These are phyloP conservation scores for Poeciliopsis retropinna DNA, from an alignment of 2,113 vertebrate genomes.

Conservation along the genomic window DNA sequence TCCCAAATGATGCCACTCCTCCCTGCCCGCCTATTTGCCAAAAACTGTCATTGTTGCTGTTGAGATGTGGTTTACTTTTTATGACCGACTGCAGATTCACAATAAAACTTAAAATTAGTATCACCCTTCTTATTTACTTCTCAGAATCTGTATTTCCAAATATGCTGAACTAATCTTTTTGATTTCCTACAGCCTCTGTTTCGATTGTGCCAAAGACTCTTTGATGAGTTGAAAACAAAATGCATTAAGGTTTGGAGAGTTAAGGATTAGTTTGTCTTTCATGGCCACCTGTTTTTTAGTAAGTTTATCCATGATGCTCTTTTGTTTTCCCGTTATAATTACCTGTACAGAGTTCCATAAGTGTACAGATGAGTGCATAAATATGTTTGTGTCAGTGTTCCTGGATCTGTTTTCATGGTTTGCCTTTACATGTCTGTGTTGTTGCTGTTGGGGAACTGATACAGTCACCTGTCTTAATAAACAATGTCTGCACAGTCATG, in stretches of 20 bases:
- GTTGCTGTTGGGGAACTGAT: constrained; percentile 36
- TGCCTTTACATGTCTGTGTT: constrained; percentile 55
- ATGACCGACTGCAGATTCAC: background rate
- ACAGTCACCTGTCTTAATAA: constrained; percentile 20
- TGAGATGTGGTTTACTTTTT: background rate
- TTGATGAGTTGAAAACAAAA: constrained; percentile 13
- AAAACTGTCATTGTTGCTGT: background rate
- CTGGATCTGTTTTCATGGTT: constrained; percentile 39
- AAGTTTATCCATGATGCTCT: constrained; percentile 18
- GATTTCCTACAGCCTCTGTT: constrained; percentile 1
- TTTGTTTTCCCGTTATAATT: background rate
- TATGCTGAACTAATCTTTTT: background rate
- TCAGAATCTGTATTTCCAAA: background rate
- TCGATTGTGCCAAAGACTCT: constrained; percentile 70
- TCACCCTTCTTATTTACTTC: background rate
- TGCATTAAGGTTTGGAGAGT: background rate
- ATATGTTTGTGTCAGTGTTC: constrained; percentile 51
- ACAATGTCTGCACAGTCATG: constrained; percentile 2
- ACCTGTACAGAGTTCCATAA: constrained; percentile 57
- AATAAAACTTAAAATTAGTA: background rate
- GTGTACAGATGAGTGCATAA: constrained; percentile 64
- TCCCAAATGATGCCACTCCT: no score
- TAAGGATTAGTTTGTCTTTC: background rate
- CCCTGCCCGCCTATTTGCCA: no score
- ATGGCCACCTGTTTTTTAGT: background rate